phyloP scores from a whole-genome alignment of 2,797 vertebrate genomes.

The Podarcis lilfordi region DNA sequence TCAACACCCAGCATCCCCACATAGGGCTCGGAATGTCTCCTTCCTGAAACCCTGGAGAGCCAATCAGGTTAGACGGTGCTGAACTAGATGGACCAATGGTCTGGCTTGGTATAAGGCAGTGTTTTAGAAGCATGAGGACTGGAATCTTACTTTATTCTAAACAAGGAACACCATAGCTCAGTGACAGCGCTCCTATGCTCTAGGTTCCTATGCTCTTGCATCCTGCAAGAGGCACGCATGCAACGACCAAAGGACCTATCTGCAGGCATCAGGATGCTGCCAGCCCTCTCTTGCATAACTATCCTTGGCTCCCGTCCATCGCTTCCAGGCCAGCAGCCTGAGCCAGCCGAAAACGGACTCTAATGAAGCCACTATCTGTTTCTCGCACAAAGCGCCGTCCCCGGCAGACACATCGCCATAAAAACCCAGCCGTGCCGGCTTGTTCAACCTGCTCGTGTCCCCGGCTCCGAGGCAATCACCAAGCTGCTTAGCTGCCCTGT shows the following conservation, averaged over 20 bases:
- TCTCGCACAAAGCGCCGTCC: background rate
- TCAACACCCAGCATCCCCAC: too few relatives aligned
- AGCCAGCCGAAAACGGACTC: conserved; percentile 17
- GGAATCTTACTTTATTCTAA: too few relatives aligned
- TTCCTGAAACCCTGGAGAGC: too few relatives aligned
- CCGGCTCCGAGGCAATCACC: background rate
- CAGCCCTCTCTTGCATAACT: background rate
- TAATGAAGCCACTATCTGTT: conserved; percentile 21
- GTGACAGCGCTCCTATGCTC: background rate
- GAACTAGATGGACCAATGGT: too few relatives aligned
- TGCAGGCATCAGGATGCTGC: background rate
- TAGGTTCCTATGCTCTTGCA: background rate
- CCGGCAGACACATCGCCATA: conserved; percentile 9
- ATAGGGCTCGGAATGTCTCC: too few relatives aligned
- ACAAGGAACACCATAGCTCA: too few relatives aligned
- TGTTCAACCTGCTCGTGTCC: background rate
- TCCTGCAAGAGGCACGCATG: too few relatives aligned
- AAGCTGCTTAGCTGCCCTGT: background rate
- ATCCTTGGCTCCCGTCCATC: background rate
- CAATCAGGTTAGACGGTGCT: too few relatives aligned
- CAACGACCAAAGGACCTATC: background rate
- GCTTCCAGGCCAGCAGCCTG: background rate
- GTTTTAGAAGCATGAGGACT: too few relatives aligned
- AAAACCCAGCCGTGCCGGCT: conserved; percentile 8
- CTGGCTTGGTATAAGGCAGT: too few relatives aligned